A percentile compares a stretch with the other conserved stretches of the same genome.
phyloP scores from a whole-genome alignment of 2,797 vertebrate species.

The Parambassis ranga region DNA sequence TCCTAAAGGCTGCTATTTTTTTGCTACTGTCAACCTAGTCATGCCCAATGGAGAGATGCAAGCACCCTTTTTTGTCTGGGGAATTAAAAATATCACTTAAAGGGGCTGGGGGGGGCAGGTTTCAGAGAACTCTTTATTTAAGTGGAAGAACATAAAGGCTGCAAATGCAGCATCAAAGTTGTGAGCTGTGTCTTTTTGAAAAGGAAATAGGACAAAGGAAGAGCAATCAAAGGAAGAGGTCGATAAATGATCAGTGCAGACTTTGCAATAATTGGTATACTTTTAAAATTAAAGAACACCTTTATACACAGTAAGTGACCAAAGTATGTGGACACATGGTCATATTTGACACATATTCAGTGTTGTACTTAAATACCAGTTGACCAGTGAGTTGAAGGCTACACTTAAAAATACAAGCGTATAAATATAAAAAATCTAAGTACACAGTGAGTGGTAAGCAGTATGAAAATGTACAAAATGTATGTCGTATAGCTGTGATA shows the following conservation, averaged over 20 bases:
- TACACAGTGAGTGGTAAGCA: no score
- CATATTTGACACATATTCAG: no score
- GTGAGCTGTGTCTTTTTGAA: slow-evolving; percentile 8
- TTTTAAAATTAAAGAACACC: slow-evolving; percentile 1
- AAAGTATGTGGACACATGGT: not conserved
- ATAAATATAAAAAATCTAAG: no score
- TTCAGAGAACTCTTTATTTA: slow-evolving; percentile 37
- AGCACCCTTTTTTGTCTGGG: not conserved
- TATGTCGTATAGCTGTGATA: no score
- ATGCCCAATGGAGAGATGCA: not conserved
- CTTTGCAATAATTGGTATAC: not conserved
- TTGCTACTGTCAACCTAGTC: slow-evolving; percentile 9
- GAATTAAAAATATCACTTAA: slow-evolving; percentile 26
- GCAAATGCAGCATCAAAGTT: slow-evolving; percentile 42
- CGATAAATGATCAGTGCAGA: not conserved
- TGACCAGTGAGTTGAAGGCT: no score
- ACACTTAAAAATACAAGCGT: no score
- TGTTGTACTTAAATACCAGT: no score
- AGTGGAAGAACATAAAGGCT: slow-evolving; percentile 29
- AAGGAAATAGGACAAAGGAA: slow-evolving; percentile 4
- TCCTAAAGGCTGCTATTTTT: slow-evolving; percentile 5
- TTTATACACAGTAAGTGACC: not conserved
- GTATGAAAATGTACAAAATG: no score
- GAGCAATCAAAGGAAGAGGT: not conserved
- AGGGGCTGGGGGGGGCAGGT: slow-evolving; percentile 23